A percentile compares a stretch with the other conserved stretches of the same genome.
Conservation (phyloP, 2,888 invertebrate species). For the Dolomedes plantarius region DNA sequence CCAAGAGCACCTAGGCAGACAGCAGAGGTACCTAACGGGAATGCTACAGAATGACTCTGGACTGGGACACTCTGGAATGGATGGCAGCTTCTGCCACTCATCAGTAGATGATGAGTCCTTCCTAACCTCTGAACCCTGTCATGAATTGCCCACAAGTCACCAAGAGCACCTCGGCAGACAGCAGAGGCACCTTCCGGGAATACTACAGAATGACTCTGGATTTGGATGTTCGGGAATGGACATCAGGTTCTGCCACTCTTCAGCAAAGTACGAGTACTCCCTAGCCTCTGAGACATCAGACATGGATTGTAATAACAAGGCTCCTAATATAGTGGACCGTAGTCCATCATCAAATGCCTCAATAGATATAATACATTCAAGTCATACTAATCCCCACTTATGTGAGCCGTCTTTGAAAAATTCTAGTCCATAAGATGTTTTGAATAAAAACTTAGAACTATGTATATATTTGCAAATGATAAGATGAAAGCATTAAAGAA, state of each 20-base stretch:
- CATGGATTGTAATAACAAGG: background rate
- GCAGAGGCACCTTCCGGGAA: slow-evolving; percentile 50
- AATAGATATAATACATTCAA: background rate
- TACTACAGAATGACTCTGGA: slow-evolving; percentile 52
- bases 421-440: too few species aligned
- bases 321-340: background rate
- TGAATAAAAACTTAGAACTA: too few species aligned
- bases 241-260: slow-evolving; percentile 12
- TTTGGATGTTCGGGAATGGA: slow-evolving; percentile 23
- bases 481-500: too few species aligned
- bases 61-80: slow-evolving; percentile 18
- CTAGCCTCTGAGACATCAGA: background rate
- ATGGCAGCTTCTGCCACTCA: slow-evolving; percentile 20
- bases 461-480: too few species aligned
- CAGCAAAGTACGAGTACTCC: slow-evolving; percentile 29
- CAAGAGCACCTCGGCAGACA: slow-evolving; percentile 58
- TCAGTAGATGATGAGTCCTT: slow-evolving; percentile 27
- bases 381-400: background rate
- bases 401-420: background rate
- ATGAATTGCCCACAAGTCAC: slow-evolving; percentile 61
- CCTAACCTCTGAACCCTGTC: slow-evolving; percentile 10
- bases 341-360: background rate
- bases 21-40: slow-evolving; percentile 53
- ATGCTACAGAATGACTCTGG: slow-evolving; percentile 52
- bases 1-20: slow-evolving; percentile 56